phyloP scores from a whole-genome alignment of 2,888 invertebrate species.

The Phalera bucephala region DNA sequence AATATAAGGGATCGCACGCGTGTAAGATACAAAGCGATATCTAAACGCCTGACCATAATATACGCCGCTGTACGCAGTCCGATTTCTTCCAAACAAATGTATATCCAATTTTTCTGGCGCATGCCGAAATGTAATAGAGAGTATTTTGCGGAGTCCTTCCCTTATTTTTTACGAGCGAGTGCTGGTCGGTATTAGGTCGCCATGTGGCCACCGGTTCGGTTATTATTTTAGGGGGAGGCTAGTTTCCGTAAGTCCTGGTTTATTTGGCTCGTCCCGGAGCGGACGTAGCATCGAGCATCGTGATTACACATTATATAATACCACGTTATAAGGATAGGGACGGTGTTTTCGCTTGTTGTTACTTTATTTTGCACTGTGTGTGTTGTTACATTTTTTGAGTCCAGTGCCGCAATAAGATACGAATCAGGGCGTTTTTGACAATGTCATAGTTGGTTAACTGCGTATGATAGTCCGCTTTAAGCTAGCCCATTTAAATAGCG shows the following conservation, averaged over 20 bases:
- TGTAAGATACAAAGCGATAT: conserved; percentile 3
- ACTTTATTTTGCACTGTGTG: too few relatives aligned
- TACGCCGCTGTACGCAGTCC: conserved; percentile 23
- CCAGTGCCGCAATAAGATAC: too few relatives aligned
- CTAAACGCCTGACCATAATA: conserved; percentile 21
- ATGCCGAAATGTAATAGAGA: conserved; percentile 66
- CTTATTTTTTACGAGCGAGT: conserved; percentile 72
- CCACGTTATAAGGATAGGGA: neutral
- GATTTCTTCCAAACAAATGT: conserved; percentile 58
- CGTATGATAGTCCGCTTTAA: too few relatives aligned
- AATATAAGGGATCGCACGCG: conserved; percentile 10
- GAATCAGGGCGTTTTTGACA: too few relatives aligned
- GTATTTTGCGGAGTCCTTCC: conserved; percentile 72
- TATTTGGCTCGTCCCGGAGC: conserved; percentile 44
- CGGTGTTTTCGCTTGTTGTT: too few relatives aligned
- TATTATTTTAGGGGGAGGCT: conserved; percentile 64
- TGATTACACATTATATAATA: neutral
- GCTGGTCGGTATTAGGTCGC: conserved; percentile 66
- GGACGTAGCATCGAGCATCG: conserved; percentile 15
- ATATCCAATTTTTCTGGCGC: conserved; percentile 65
- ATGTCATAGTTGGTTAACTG: too few relatives aligned
- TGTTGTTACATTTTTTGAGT: too few relatives aligned
- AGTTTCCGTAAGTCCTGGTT: conserved; percentile 47
- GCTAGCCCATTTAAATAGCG: too few relatives aligned
- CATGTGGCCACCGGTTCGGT: conserved; percentile 68